phyloP scores from a whole-genome alignment of 2,888 invertebrate species.

The Loripinus fragilis region DNA sequence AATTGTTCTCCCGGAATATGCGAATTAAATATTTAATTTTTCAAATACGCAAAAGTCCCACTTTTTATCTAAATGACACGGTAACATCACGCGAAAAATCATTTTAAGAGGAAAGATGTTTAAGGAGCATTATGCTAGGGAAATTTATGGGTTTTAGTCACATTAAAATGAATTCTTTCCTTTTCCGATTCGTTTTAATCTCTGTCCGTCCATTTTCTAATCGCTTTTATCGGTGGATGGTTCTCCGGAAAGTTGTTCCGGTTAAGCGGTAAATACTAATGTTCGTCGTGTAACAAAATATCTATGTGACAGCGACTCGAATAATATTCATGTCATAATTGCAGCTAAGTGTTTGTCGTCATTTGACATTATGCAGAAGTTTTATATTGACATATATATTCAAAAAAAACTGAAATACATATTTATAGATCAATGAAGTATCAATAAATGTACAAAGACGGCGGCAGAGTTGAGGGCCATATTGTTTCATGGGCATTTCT shows the following conservation, averaged over 20 bases:
- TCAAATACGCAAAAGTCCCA: not conserved
- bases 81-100: not conserved
- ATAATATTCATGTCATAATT: constrained; percentile 9
- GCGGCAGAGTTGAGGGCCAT: not conserved
- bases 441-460: not conserved
- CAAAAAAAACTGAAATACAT: not conserved
- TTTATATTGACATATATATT: constrained; percentile 13
- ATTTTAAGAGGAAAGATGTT: not conserved
- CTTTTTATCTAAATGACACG: not conserved
- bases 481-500: too few species aligned
- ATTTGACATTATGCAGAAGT: constrained; percentile 11
- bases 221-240: constrained; percentile 18
- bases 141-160: constrained; percentile 11
- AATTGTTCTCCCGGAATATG: not conserved
- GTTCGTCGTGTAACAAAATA: not conserved
- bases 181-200: constrained; percentile 20
- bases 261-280: constrained; percentile 12
- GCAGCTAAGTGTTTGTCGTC: too few species aligned
- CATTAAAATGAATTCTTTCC: constrained; percentile 13
- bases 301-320: not conserved
- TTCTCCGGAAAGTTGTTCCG: not conserved
- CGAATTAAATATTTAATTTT: not conserved
- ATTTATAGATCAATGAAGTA: not conserved
- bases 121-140: not conserved
- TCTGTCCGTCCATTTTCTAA: constrained; percentile 8